These are phyloP conservation scores for Myoxocephalus aenaeus DNA, from an alignment of 2,797 vertebrate species.

Conservation along the genomic window DNA sequence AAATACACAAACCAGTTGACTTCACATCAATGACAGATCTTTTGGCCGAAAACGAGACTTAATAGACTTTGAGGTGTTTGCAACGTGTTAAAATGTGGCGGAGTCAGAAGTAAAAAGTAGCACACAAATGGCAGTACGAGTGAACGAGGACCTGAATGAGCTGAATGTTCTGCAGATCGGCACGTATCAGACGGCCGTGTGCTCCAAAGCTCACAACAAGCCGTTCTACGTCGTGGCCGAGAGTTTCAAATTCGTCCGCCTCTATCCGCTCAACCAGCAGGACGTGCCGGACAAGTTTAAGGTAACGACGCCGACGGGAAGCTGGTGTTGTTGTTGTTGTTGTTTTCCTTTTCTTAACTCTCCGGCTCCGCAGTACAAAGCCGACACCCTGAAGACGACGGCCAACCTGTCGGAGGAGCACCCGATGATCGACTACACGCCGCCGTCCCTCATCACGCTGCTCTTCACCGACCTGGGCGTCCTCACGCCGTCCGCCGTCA, in stretches of 20 bases:
- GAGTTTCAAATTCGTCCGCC: conserved; percentile 97
- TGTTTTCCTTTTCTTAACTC: not conserved
- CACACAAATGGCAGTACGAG: not conserved
- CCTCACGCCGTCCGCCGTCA: conserved; percentile 95
- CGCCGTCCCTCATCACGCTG: conserved; percentile 94
- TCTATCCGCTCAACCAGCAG: conserved; percentile 97
- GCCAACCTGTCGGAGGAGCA: conserved; percentile 91
- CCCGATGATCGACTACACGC: conserved; percentile 95
- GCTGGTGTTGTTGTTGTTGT: not conserved
- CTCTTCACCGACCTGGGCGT: conserved; percentile 98
- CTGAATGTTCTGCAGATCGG: conserved; percentile 87
- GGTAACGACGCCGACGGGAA: conserved; percentile 71
- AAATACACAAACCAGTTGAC: not conserved
- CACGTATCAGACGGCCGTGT: conserved; percentile 96
- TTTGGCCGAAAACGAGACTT: not conserved
- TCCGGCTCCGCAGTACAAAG: conserved; percentile 90
- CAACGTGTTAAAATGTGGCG: too few relatives aligned
- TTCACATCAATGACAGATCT: not conserved
- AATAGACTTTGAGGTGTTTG: too few relatives aligned
- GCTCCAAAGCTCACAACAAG: conserved; percentile 97
- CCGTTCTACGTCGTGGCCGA: conserved; percentile 98
- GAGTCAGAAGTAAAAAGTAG: not conserved
- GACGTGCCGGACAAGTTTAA: conserved; percentile 97
- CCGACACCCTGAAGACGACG: conserved; percentile 88
- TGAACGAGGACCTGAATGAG: not conserved